These are phyloP conservation scores for Lottia scabra DNA, from an alignment of 2,888 invertebrate genomes.

Conservation along the genomic window DNA sequence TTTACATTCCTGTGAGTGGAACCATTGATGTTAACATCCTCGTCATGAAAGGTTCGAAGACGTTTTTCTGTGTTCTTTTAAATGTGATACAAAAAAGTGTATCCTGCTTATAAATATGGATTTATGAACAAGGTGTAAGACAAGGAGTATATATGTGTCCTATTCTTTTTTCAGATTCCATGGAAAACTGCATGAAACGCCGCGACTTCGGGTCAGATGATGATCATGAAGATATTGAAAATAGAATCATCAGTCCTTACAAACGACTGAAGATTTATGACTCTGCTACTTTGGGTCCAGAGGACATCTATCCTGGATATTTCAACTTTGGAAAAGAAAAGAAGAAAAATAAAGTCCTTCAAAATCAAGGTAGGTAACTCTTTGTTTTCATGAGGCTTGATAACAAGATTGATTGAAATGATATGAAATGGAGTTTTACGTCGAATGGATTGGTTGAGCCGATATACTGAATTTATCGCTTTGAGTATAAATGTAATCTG, in stretches of 20 bases:
- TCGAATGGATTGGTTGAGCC: no score
- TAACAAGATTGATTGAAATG: no score
- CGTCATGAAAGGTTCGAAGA: no score
- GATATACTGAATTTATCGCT: no score
- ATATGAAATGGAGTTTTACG: no score
- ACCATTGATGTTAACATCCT: no score
- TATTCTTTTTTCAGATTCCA: not conserved
- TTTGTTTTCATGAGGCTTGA: not conserved
- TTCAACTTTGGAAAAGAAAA: not conserved
- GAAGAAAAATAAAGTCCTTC: conserved; percentile 13
- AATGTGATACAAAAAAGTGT: no score
- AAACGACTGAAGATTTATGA: conserved; percentile 20
- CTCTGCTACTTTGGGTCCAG: conserved; percentile 7
- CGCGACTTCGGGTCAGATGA: conserved; percentile 15
- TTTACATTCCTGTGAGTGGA: no score
- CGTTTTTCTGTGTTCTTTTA: no score
- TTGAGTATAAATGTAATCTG: no score
- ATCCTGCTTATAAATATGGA: no score
- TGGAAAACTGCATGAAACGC: conserved; percentile 23
- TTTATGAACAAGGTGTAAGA: no score
- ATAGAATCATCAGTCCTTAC: conserved; percentile 15
- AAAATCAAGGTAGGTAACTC: conserved; percentile 14
- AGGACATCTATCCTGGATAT: conserved; percentile 8
- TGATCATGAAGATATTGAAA: conserved; percentile 12
- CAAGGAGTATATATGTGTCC: not conserved